These are phyloP conservation scores for Microtus richardsoni DNA, from an alignment of 2,113 vertebrate species.

Conservation along the genomic window DNA sequence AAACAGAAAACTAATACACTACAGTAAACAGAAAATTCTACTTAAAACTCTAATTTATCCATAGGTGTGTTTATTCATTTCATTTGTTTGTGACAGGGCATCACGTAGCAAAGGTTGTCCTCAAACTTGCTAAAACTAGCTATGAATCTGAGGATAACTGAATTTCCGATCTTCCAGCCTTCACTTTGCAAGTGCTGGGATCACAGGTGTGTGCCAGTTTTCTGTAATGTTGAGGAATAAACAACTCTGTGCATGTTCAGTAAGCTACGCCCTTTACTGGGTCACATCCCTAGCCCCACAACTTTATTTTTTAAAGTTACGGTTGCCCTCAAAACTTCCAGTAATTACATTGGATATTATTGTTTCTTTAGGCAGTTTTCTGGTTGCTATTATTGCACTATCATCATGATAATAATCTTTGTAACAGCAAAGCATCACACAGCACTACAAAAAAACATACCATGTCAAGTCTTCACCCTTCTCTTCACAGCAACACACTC, in stretches of 20 bases:
- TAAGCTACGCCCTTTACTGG: neutral
- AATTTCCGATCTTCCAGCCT: neutral
- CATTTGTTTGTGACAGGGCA: neutral
- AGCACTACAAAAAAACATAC: neutral
- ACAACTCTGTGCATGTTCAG: neutral
- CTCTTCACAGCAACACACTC: neutral
- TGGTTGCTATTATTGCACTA: neutral
- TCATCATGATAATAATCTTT: neutral
- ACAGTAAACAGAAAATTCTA: neutral
- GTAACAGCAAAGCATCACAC: constrained; percentile 24
- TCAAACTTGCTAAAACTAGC: neutral
- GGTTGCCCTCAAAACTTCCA: neutral
- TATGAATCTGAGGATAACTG: neutral
- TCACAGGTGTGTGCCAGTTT: neutral
- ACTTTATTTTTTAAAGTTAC: neutral
- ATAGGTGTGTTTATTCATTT: neutral
- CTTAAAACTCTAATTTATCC: neutral
- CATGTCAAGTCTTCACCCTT: neutral
- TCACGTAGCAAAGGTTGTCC: neutral
- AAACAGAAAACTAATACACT: neutral
- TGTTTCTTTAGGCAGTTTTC: neutral
- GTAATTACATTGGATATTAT: neutral
- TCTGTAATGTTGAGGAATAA: neutral
- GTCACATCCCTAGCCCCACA: neutral
- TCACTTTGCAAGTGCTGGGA: neutral